phyloP scores from a whole-genome alignment of 2,797 vertebrate genomes.

The Myripristis murdjan region DNA sequence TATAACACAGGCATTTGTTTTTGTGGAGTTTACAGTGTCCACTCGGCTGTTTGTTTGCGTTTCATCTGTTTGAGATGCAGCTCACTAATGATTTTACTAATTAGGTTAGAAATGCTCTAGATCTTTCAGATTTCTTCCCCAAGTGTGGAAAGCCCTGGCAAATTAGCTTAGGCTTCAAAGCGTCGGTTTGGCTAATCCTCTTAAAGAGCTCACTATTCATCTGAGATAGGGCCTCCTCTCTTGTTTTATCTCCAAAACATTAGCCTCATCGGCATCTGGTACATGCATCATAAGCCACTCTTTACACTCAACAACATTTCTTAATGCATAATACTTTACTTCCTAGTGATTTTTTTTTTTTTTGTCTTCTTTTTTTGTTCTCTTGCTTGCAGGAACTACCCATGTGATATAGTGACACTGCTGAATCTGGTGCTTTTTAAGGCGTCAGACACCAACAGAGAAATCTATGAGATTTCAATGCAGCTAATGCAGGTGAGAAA shows the following conservation, averaged over 20 bases:
- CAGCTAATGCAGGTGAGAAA: conserved; percentile 96
- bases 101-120: conserved; percentile 10
- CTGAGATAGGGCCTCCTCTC: conserved; percentile 8
- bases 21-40: background rate
- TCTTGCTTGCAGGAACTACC: conserved; percentile 90
- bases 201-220: conserved; percentile 34
- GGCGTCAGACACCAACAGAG: conserved; percentile 95
- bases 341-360: background rate
- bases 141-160: conserved; percentile 26
- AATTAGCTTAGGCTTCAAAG: conserved; percentile 30
- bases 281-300: background rate
- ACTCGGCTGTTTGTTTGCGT: background rate
- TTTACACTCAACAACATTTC: background rate
- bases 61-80: background rate
- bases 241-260: conserved; percentile 23
- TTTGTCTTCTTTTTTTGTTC: conserved; percentile 21
- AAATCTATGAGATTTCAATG: conserved; percentile 99
- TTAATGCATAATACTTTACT: background rate
- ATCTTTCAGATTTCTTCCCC: conserved; percentile 13
- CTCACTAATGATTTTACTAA: background rate
- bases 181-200: conserved; percentile 34
- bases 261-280: conserved; percentile 10
- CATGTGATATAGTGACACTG: conserved; percentile 94
- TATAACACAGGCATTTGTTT: background rate
- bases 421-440: conserved; percentile 98